A percentile compares a stretch with the other conserved stretches of the same genome.
Conservation (phyloP, 2,888 invertebrate genomes). For the Nomada hirtipes region DNA sequence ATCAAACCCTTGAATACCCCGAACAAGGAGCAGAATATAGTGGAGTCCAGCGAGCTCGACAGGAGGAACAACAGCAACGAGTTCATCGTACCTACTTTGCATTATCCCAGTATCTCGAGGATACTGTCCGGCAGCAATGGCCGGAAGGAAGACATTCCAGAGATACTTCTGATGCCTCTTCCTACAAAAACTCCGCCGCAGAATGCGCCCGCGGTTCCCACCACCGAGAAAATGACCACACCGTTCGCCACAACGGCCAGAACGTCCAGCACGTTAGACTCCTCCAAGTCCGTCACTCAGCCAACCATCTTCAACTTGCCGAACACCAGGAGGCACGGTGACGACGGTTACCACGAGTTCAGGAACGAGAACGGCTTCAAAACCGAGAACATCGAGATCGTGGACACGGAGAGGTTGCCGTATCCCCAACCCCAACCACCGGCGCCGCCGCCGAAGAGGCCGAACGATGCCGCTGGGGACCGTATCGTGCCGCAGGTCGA, state of each 20-base stretch:
- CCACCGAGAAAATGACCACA: slow-evolving; percentile 73
- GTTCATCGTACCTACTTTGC: slow-evolving; percentile 88
- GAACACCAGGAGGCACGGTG: slow-evolving; percentile 78
- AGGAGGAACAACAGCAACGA: slow-evolving; percentile 84
- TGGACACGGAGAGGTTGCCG: slow-evolving; percentile 80
- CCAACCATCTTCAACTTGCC: slow-evolving; percentile 82
- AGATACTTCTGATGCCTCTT: slow-evolving; percentile 87
- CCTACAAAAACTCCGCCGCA: slow-evolving; percentile 79
- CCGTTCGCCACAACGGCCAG: slow-evolving; percentile 68
- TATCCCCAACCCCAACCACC: slow-evolving; percentile 82
- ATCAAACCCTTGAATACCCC: slow-evolving; percentile 77
- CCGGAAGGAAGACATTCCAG: slow-evolving; percentile 92
- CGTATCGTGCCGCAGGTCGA: slow-evolving; percentile 83
- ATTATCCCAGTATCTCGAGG: slow-evolving; percentile 93
- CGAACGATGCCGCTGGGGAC: slow-evolving; percentile 68
- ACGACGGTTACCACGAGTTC: slow-evolving; percentile 69
- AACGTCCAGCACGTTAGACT: slow-evolving; percentile 51
- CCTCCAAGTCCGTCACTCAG: slow-evolving; percentile 73
- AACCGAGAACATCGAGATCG: slow-evolving; percentile 79
- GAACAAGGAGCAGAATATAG: slow-evolving; percentile 71
- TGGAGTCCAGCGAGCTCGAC: slow-evolving; percentile 67
- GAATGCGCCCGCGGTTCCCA: slow-evolving; percentile 85
- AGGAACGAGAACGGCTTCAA: slow-evolving; percentile 74
- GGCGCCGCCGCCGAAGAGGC: slow-evolving; percentile 77
- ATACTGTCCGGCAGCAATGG: slow-evolving; percentile 95